phyloP scores from a whole-genome alignment of 2,113 vertebrate genomes.

The Marmota flaviventris region DNA sequence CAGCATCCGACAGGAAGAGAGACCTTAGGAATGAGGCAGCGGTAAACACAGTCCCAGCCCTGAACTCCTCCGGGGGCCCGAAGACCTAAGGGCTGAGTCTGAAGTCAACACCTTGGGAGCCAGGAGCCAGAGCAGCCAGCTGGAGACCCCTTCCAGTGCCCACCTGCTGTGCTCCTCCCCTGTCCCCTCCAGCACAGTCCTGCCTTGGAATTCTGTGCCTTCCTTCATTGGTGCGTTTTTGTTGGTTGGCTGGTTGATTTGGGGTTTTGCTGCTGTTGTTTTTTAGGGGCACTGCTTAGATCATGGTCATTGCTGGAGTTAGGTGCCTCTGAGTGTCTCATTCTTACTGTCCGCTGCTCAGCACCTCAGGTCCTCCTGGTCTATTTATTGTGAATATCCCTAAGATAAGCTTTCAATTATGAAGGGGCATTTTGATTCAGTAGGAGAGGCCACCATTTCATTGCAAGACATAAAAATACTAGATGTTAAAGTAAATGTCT shows the following conservation, averaged over 20 bases:
- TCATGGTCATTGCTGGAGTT: not conserved
- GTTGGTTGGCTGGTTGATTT: too few relatives aligned
- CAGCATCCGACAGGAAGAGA: not conserved
- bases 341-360: not conserved
- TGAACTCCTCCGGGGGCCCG: not conserved
- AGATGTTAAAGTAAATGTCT: conserved; percentile 20
- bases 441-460: not conserved
- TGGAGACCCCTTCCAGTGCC: not conserved
- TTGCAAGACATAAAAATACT: not conserved
- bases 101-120: not conserved
- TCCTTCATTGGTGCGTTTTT: not conserved
- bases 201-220: not conserved
- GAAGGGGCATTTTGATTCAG: not conserved
- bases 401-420: not conserved
- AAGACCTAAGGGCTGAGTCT: not conserved
- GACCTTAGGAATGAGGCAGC: not conserved
- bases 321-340: not conserved
- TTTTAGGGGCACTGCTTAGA: not conserved
- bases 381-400: not conserved
- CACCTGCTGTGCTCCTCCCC: not conserved
- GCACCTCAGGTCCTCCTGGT: not conserved
- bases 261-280: not conserved
- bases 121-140: not conserved
- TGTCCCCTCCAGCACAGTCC: not conserved
- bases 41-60: not conserved